phyloP scores from a whole-genome alignment of 2,113 vertebrate genomes.

The Xenopus laevis region DNA sequence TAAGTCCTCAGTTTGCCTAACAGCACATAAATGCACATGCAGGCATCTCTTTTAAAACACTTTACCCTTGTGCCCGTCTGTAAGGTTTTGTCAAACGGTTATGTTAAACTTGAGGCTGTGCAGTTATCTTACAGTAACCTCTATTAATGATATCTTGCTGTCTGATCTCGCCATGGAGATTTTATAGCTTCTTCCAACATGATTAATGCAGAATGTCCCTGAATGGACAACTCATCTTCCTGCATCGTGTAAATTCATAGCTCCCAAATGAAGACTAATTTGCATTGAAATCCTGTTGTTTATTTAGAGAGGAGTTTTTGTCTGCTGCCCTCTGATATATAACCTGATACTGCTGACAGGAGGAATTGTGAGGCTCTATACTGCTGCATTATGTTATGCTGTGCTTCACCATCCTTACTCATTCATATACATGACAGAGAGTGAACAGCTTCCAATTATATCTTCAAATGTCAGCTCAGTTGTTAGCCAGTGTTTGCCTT shows the following conservation, averaged over 20 bases:
- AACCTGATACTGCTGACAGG: not conserved
- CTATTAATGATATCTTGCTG: not conserved
- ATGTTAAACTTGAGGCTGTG: not conserved
- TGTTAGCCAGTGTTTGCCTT: not conserved
- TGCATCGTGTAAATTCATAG: not conserved
- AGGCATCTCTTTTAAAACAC: not conserved
- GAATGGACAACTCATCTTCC: not conserved
- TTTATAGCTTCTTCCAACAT: not conserved
- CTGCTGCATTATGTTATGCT: not conserved
- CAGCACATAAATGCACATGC: not conserved
- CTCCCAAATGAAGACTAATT: conserved; percentile 1
- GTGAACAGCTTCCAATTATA: not conserved
- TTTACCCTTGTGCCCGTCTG: not conserved
- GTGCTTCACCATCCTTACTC: not conserved
- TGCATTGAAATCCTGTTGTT: not conserved
- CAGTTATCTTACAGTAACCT: not conserved
- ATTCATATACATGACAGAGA: conserved; percentile 1
- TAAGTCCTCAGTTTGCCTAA: not conserved
- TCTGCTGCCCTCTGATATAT: not conserved
- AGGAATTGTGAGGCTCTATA: not conserved
- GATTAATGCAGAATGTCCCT: not conserved
- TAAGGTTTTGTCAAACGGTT: not conserved
- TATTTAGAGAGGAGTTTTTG: not conserved
- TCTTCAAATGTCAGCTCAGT: not conserved
- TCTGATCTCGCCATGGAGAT: not conserved